Base-by-base conservation (phyloP, 2,888 invertebrate genomes). In the Helicoverpa assulta region DNA sequence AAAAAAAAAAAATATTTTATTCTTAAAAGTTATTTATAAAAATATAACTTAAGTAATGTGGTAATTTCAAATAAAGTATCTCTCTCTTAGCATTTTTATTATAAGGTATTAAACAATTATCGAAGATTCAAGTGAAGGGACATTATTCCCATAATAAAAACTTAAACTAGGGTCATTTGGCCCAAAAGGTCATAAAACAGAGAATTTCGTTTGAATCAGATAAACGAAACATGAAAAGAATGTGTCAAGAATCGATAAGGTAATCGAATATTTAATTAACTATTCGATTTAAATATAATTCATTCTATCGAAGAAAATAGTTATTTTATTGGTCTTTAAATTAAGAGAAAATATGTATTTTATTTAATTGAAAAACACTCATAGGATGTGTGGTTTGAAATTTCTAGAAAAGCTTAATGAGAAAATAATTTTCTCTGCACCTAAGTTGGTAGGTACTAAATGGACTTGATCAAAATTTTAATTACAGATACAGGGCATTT, bases 291-390 rank as follows among this genome's bases (percentile, higher is more conserved):
- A 12, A 6, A 29, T 1, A 64, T 51, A 40, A 3, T 52, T 16
- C 16, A n/a, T 1, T 7, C 14, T 21, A 43, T 37, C 40, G 4
- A 0, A 33, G 10, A 6, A 33, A 76, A 76, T 76, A n/a, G 61
- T n/a, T 62, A 58, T 54, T 61, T 76, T 1, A 76, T 54, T 43
- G 19, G 6, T 4, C 18, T 5, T 54, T 0, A n/a, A 21, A 54
- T 73, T 75, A 26, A 3, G 10, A 40, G 6, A 61, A 26, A 61
- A 68, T 68, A 7, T 19, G 40, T 33, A 29, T 57, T 14, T 0
- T 55, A 55, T 66, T 14, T 55, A 51, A 4, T 43, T 33, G 2
- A 40, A 37, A 37, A 7, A 29, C 33, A 51, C 47, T n/a, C 29
- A 8, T 0, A 29, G 19, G 56, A 47, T 19, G 75, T 40, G n/a